Evolutionary conservation across 2,797 vertebrate species (phyloP), one percentile per base, ranked within the genome.

Genomic region (Sciurus carolinensis): DNA sequence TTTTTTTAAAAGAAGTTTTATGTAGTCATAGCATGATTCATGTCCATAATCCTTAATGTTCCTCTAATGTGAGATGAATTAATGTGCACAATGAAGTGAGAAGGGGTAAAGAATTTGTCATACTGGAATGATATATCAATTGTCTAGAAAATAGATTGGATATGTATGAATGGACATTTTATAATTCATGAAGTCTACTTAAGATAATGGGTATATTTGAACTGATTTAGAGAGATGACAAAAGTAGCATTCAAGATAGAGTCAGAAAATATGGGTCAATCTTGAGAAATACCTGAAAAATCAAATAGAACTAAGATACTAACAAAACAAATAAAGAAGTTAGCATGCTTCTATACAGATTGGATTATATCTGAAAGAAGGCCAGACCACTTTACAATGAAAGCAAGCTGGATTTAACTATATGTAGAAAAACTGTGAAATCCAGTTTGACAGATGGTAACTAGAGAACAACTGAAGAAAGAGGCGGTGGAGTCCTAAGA

Each of bases 201-300:
- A 89, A 93, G 2, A 3, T 57, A 75, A 81, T 71, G 39, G n/a
- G 12, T 72, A 76, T 66, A 76, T 87, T 92, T 90, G 62, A 91
- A 90, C 10, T 67, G n/a, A 17, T 79, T 47, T 33, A 72, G 77
- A 87, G 86, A 77, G 2, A 80, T 87, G 71, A 44, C 24, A 92
- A 87, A 92, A 95, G 54, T 24, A 7, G 17, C 73, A 89, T 66
- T 77, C 3, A 80, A 82, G 24, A 88, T 1, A 89, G 18, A 95
- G 12, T 26, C 11, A 94, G 52, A 91, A 92, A 75, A 94, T 73
- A 5, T 67, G 11, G 92, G 26, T 71, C 10, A 39, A 87, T 33
- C 54, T 52, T 75, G 95, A 66, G 80, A 96, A 90, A 72, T 79
- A 93, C 1, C 13, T 69, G 2, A 87, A 80, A 90, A 90, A 90